Percentiles rank a stretch among this genome's conserved stretches.
Conservation (phyloP, 2,888 invertebrate genomes). For the Tetramorium bicarinatum region DNA sequence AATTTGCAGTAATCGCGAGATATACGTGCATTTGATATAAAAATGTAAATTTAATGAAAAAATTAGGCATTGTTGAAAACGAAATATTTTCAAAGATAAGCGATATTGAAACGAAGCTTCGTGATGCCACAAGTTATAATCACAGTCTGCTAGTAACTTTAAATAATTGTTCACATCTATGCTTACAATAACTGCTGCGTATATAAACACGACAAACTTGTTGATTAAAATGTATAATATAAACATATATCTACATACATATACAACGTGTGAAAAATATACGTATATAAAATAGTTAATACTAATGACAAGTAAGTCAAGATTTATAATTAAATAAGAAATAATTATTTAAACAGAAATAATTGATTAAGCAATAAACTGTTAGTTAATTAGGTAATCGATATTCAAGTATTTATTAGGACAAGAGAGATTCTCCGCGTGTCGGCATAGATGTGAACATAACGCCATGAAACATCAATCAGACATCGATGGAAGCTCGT, state of each 20-base stretch:
- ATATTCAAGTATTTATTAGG: neutral
- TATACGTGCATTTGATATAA: slow-evolving; percentile 13
- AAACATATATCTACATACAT: neutral
- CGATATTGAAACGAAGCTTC: slow-evolving; percentile 9
- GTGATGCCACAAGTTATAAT: neutral
- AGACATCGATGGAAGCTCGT: slow-evolving; percentile 61
- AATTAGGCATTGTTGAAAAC: slow-evolving; percentile 10
- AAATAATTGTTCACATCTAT: neutral
- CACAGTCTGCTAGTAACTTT: slow-evolving; percentile 6
- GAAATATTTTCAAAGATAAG: slow-evolving; percentile 19
- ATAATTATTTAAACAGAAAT: neutral
- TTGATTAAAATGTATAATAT: slow-evolving; percentile 24
- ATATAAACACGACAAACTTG: neutral
- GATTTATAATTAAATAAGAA: neutral
- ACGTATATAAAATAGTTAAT: neutral
- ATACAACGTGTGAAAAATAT: neutral
- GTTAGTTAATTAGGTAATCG: neutral
- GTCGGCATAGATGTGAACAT: neutral
- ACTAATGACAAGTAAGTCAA: neutral
- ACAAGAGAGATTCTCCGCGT: neutral
- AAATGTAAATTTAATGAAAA: slow-evolving; percentile 9
- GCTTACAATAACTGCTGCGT: neutral
- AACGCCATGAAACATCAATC: slow-evolving; percentile 52
- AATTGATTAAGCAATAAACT: neutral
- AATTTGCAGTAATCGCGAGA: slow-evolving; percentile 39